These are phyloP conservation scores for Sarcophaga bullata DNA, from an alignment of 1,140 invertebrate species.

Conservation along the genomic window DNA sequence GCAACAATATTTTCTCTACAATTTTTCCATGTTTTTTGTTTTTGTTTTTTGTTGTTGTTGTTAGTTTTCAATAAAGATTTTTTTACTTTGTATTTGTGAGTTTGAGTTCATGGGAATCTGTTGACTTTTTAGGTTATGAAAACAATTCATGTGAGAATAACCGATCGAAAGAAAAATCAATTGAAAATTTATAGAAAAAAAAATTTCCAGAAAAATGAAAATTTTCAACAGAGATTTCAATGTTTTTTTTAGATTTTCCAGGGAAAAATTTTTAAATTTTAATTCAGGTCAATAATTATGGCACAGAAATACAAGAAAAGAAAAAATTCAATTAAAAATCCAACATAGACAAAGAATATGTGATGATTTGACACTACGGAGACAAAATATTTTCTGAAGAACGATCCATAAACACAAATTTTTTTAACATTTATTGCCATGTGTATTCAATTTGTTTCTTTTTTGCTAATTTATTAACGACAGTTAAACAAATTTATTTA, in stretches of 20 bases:
- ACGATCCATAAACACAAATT: too few relatives aligned
- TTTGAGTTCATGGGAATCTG: neutral
- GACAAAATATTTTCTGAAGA: too few relatives aligned
- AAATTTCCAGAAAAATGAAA: too few relatives aligned
- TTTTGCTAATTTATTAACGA: neutral
- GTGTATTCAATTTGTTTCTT: neutral
- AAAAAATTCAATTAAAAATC: too few relatives aligned
- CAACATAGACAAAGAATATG: too few relatives aligned
- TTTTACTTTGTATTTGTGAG: neutral
- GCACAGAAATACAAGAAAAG: too few relatives aligned
- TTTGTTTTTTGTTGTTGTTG: neutral
- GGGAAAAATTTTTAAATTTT: too few relatives aligned
- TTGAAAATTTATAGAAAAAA: neutral
- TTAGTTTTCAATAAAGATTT: neutral
- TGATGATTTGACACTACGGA: too few relatives aligned
- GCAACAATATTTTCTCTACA: neutral
- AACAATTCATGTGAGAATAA: neutral
- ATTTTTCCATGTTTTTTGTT: neutral
- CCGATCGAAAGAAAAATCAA: neutral
- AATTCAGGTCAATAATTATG: too few relatives aligned
- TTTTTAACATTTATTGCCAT: neutral
- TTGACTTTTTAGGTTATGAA: conserved; percentile 6
- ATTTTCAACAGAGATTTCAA: too few relatives aligned
- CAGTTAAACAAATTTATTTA: neutral
- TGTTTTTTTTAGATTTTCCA: too few relatives aligned